Base-by-base conservation (phyloP, 2,888 invertebrate species). In the Bugula neritina region DNA sequence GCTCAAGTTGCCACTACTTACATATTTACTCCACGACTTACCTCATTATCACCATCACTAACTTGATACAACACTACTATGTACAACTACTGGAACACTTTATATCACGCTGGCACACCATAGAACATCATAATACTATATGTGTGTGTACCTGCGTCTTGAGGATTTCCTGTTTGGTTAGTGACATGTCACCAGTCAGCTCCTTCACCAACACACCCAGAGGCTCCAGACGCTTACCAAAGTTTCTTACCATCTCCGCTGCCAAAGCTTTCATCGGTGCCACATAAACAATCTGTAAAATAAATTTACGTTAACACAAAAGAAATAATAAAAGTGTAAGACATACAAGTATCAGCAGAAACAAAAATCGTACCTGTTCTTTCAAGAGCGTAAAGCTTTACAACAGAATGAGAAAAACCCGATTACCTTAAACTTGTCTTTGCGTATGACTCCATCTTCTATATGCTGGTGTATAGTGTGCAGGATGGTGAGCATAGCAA, bases 211-310 rank as follows among this genome's bases (percentile, higher is more conserved):
- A 72, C 34, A 99, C 90, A 3, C 95, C 94, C 0, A 92, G 85
- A 0, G 90, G 88, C 54, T 88, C 87, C 0, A 99, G 87, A 71
- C 93, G 89, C 78, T 90, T 90, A 1, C 91, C 90, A 84, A 99
- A 99, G 83, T 92, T 98, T 0, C 90, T 88, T 0, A 97, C 94
- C 96, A 99, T 99, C 87, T 99, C 99, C 0, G 97, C 91, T 0
- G 99, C 99, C 55, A 99, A 85, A 0, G 99, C 99, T 86, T 99
- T 99, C 99, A 99, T 99, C 0, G 99, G 99, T 0, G 98, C 98
- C 77, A 99, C 92, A 85, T 99, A 99, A 71, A 99, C 92, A 78
- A 99, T 94, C 90, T 93, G 81, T 27, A 85, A 76, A 71, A 72
- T 31, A 34, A 57, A 10, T 35, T 25, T 52, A 55, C 1, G 55